phyloP scores from a whole-genome alignment of 2,113 vertebrate genomes.

The Corythoichthys intestinalis region DNA sequence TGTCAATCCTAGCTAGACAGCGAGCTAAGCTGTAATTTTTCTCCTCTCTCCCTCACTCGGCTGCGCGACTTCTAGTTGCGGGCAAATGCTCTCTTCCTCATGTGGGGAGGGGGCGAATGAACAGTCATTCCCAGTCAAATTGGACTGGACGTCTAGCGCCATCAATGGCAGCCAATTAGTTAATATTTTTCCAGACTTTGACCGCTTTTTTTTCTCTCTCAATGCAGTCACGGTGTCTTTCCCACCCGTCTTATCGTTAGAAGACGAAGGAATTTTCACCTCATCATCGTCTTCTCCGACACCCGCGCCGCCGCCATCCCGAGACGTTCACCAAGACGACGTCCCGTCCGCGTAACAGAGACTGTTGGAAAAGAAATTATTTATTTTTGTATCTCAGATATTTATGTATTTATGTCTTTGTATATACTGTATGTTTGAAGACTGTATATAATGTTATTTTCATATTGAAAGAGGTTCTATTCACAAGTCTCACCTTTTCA shows the following conservation, averaged over 20 bases:
- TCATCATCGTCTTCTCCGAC: conserved; percentile 60
- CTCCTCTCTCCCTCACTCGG: too few relatives aligned
- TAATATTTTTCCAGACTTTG: neutral
- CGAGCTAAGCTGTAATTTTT: too few relatives aligned
- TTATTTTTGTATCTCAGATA: conserved; percentile 98
- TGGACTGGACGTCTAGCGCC: too few relatives aligned
- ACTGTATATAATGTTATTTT: conserved; percentile 76
- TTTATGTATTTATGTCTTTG: conserved; percentile 99
- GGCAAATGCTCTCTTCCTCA: too few relatives aligned
- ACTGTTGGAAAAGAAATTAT: conserved; percentile 74
- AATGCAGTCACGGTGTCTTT: conserved; percentile 69
- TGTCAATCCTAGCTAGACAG: too few relatives aligned
- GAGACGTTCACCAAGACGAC: conserved; percentile 65
- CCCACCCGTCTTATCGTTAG: conserved; percentile 71
- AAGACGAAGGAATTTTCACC: conserved; percentile 72
- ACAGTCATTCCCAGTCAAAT: too few relatives aligned
- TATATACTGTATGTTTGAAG: conserved; percentile 82
- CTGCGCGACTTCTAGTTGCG: too few relatives aligned
- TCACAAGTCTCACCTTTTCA: conserved; percentile 23
- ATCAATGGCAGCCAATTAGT: too few relatives aligned
- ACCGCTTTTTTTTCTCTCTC: conserved; percentile 11
- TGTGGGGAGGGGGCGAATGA: too few relatives aligned
- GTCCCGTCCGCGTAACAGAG: conserved; percentile 47
- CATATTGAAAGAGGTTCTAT: conserved; percentile 61
- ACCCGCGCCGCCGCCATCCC: conserved; percentile 57